Base-by-base conservation (phyloP, 2,888 invertebrate species). In the Dryobota labecula region DNA sequence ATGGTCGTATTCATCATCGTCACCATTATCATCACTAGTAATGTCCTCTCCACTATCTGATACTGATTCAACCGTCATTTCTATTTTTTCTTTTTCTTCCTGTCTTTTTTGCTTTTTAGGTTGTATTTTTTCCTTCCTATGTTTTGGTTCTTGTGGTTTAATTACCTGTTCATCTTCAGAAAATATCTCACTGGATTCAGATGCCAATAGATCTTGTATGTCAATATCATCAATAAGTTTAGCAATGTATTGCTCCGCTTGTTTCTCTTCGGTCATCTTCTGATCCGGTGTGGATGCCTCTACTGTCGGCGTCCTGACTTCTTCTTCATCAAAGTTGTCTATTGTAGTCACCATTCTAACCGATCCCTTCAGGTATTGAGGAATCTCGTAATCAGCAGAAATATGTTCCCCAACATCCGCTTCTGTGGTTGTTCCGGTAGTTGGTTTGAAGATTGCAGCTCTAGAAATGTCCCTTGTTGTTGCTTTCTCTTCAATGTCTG, bases 161-260 rank as follows among this genome's bases (percentile, higher is more conserved):
- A 18, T 33, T 20, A 18, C 15, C 7, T 27, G 20, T 24, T 54
- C 54, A 49, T 24, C 5, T 43, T 43, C 49, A 5, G 47, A 38
- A 30, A 60, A 33, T 27, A 53, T 9, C 1, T 65, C 56, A 53
- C 20, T 51, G 5, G 27, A 38, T 15, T 62, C 68, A 24, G 68
- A 61, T n/a, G 80, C 64, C 9, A 86, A 64, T 24, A 88, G 84
- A 67, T 85, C 74, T 66, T 87, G 80, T 33, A 90, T 83, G 64
- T 92, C 87, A 38, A 89, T 86, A 49, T 90, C 85, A 45, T 88
- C 80, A 47, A 91, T 87, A 20, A 92, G 69, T 56, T 90, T 84
- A 0, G 82, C 84, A 45, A 92, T 83, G 49, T 57, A 64, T 63
- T 65, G 54, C 27, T 72, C 68, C n/a, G 5, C 45, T 30, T 51